Percentiles rank a stretch among this genome's conserved stretches.
These are phyloP conservation scores for Acleris laterana DNA, from an alignment of 2,888 invertebrate species.

Conservation along the genomic window DNA sequence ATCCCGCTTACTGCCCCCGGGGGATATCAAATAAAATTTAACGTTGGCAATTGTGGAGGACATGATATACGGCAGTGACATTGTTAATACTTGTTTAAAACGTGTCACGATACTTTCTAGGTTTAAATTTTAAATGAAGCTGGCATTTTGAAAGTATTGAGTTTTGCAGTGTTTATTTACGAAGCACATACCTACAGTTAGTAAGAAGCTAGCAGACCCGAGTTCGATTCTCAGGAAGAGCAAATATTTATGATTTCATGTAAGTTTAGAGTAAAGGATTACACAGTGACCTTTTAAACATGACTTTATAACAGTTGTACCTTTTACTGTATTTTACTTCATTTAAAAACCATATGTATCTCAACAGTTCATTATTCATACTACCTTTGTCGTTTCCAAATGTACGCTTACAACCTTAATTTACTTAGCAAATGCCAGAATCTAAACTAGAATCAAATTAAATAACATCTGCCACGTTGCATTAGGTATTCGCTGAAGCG, in stretches of 20 bases:
- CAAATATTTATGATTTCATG: too few species aligned
- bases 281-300: too few species aligned
- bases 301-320: too few species aligned
- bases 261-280: too few species aligned
- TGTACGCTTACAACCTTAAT: not conserved
- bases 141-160: too few species aligned
- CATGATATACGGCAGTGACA: slow-evolving; percentile 12
- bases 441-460: slow-evolving; percentile 27
- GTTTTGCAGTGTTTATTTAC: too few species aligned
- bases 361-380: not conserved
- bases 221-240: too few species aligned
- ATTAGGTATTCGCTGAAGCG: slow-evolving; percentile 35
- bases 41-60: not conserved
- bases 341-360: too few species aligned
- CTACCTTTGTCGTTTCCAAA: not conserved
- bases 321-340: too few species aligned
- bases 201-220: too few species aligned
- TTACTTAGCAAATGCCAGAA: slow-evolving; percentile 16
- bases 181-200: too few species aligned
- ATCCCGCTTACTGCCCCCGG: not conserved
- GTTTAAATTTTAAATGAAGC: too few species aligned
- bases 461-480: slow-evolving; percentile 24
- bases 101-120: slow-evolving; percentile 1
- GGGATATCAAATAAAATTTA: slow-evolving; percentile 8
- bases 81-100: slow-evolving; percentile 38